Conservation (phyloP, 2,797 vertebrate genomes). For the Typhlichthys eigenmanni region DNA sequence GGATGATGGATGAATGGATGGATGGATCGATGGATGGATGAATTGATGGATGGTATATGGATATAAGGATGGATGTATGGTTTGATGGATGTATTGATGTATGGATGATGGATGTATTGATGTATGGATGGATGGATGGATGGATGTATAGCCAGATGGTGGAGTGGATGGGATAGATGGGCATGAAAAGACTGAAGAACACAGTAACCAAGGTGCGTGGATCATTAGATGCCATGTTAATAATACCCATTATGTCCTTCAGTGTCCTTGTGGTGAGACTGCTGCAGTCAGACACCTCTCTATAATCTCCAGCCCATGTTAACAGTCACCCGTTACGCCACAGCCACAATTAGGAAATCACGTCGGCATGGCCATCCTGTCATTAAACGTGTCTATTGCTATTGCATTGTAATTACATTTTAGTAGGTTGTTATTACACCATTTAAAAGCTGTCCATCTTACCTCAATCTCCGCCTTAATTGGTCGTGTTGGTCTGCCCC, state of each 20-base stretch:
- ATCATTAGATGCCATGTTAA: constrained; percentile 44
- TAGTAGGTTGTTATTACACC: constrained; percentile 77
- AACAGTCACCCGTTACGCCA: constrained; percentile 72
- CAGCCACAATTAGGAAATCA: constrained; percentile 75
- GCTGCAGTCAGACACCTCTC: constrained; percentile 73
- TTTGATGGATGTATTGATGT: constrained; percentile 20
- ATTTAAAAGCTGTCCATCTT: constrained; percentile 76
- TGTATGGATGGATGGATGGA: constrained; percentile 17
- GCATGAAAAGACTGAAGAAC: background rate
- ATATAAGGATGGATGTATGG: too few relatives aligned
- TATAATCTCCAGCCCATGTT: constrained; percentile 77
- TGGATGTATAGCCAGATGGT: constrained; percentile 3
- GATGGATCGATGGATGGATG: constrained; percentile 9
- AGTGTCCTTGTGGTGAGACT: constrained; percentile 62
- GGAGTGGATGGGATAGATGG: constrained; percentile 1
- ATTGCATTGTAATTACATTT: constrained; percentile 79
- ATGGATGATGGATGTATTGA: constrained; percentile 11
- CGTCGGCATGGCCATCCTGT: constrained; percentile 73
- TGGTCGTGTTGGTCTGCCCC: constrained; percentile 74
- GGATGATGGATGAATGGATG: background rate
- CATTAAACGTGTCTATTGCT: constrained; percentile 78
- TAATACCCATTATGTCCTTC: constrained; percentile 43
- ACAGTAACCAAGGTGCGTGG: background rate
- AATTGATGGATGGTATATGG: constrained; percentile 42
- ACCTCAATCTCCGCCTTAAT: constrained; percentile 82